Evolutionary conservation across 1,140 invertebrate species (phyloP), one percentile per base, ranked within the genome.

Genomic region (Drosophila novamexicana): DNA sequence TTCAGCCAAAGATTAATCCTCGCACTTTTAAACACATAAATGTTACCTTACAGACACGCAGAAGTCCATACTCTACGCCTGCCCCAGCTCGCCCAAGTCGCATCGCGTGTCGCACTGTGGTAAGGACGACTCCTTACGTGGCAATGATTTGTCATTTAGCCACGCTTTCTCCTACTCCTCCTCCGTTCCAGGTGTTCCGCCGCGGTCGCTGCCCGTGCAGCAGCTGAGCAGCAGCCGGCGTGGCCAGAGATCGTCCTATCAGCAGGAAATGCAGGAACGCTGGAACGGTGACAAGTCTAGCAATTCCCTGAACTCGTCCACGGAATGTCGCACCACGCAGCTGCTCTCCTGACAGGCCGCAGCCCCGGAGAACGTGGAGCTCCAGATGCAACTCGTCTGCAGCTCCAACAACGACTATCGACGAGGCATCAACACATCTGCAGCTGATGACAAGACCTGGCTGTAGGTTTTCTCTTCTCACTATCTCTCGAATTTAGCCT

Each of bases 11-110:
- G 18, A 18, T 18, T 18, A 67, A 57, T 69, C 42, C 16, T 22
- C 57, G 18, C 37, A 6, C 12, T 34, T 42, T 10, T 14, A 29
- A 52, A 2, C 47, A 22, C 1, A 6, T 18, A 22, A 18, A 14
- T 16, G 3, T 29, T 29, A 29, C 14, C 1, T 36, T 59, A 32
- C 45, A 92, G 91, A 92, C 56, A 92, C 91, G n/a, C 90, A 92
- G 74, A 92, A 92, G 52, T 92, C 91, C 14, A 92, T 92, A 82
- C 79, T 92, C 22, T 92, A 92, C 40, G 76, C 83, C 53, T 92
- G 91, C 67, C 90, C 91, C 16, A 78, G 90, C 36, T 92, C 91
- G 42, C 91, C 91, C 1, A 92, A 92, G 57, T 79, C 73, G 58
- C 91, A 84, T 66, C 88, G 91, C 44, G 90, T 90, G 32, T 91